These are phyloP conservation scores for Megalurothrips usitatus DNA, from an alignment of 2,888 invertebrate species.

Conservation along the genomic window DNA sequence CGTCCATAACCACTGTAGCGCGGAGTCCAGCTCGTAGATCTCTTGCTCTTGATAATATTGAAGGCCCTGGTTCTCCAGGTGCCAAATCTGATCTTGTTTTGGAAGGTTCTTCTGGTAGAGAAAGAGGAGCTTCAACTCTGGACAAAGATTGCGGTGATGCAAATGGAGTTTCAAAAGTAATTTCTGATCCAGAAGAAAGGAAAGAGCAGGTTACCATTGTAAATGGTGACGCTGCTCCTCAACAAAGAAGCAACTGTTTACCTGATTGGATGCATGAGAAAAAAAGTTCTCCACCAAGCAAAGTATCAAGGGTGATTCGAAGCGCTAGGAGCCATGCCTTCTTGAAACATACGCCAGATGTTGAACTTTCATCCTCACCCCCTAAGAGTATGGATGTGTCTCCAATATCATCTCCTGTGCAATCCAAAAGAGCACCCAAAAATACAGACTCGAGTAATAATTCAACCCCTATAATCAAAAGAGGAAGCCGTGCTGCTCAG, in stretches of 20 bases:
- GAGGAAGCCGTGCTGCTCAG: not conserved
- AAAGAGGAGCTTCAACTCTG: too few relatives aligned
- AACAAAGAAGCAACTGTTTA: not conserved
- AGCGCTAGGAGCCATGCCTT: not conserved
- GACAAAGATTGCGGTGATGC: too few relatives aligned
- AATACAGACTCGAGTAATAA: not conserved
- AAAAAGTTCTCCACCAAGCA: not conserved
- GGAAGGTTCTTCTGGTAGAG: too few relatives aligned
- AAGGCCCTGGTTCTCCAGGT: not conserved
- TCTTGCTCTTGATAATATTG: not conserved
- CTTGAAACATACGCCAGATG: not conserved
- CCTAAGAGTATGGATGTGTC: not conserved
- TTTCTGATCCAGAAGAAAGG: not conserved
- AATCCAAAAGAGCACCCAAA: not conserved
- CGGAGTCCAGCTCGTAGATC: too few relatives aligned
- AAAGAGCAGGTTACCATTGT: not conserved
- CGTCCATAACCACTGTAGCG: too few relatives aligned
- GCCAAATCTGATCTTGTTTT: too few relatives aligned
- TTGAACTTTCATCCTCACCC: not conserved
- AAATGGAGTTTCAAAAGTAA: too few relatives aligned
- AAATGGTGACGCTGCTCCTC: not conserved
- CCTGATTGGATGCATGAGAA: constrained; percentile 2
- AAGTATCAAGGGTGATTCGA: not conserved
- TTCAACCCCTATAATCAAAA: not conserved
- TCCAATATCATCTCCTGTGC: not conserved